These are phyloP conservation scores for Periophthalmus modestus DNA, from an alignment of 2,113 vertebrate genomes.

Conservation along the genomic window DNA sequence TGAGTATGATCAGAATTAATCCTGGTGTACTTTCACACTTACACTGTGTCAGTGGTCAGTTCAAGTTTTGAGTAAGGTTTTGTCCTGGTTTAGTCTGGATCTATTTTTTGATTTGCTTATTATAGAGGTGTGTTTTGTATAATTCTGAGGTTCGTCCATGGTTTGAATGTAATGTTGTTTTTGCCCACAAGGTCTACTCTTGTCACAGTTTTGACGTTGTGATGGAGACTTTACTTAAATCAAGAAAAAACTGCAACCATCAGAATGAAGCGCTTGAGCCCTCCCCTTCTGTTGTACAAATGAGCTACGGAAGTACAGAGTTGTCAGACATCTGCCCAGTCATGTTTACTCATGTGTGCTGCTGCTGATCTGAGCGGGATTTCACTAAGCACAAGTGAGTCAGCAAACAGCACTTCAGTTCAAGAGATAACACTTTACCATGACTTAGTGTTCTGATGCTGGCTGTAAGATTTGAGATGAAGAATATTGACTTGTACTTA, in stretches of 20 bases:
- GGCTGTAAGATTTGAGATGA: background rate
- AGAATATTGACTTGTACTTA: background rate
- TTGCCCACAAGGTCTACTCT: background rate
- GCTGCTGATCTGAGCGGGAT: constrained; percentile 47
- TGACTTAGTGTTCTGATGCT: background rate
- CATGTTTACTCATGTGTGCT: constrained; percentile 20
- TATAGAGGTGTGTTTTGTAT: background rate
- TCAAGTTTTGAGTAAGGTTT: background rate
- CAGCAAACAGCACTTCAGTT: constrained; percentile 46
- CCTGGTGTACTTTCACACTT: no score
- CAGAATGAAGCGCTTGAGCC: background rate
- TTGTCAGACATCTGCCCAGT: background rate
- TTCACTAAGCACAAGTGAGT: constrained; percentile 49
- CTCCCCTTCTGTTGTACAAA: background rate
- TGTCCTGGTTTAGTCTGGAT: background rate
- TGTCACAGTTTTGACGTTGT: background rate
- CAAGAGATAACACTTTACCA: constrained; percentile 17
- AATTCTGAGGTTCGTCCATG: no score
- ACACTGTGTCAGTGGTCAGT: no score
- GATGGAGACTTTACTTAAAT: background rate
- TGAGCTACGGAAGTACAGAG: background rate
- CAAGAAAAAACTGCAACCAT: background rate
- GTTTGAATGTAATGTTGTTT: background rate
- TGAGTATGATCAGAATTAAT: no score
- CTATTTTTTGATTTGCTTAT: background rate